Base-by-base conservation (phyloP, 2,888 invertebrate genomes). In the Bruchidius siliquastri region DNA sequence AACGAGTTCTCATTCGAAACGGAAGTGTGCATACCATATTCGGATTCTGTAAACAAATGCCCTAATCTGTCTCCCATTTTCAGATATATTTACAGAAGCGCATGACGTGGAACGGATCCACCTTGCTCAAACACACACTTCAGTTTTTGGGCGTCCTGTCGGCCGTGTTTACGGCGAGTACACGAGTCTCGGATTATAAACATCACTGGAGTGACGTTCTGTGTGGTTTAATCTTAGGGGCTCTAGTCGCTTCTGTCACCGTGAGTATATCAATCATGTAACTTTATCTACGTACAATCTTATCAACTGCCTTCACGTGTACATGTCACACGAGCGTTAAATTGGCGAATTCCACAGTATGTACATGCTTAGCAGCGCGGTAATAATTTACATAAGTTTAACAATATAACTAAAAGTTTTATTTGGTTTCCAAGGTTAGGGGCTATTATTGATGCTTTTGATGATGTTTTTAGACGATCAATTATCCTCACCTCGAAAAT, bases 131-230 rank as follows among this genome's bases (percentile, higher is more conserved):
- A 73, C 96, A 96, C 84, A 90, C 93, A n/a, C 86, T 97, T 72
- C 98, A 99, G 88, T 92, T 94, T 83, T 79, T 92, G 18, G 91
- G 94, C 72, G 88, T 98, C 76, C 89, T 92, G 86, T 88, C 95
- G 85, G 93, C 97, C 32, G 93, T 94, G 91, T 95, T 92, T 86
- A 96, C 96, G 13, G 93, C 94, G n/a, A 90, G 98, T 88, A 94
- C 96, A 0, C 90, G 98, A 66, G 92, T 99, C 67, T 96, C 96
- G 0, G 96, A 99, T 88, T 96, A 98, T 89, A 98, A 98, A 85
- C 98, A 99, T 87, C 98, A 99, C 84, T 98, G 97, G 96, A 97
- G 96, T 82, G 99, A 99, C 87, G 98, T 98, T 0, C 88, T 98
- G 32, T 92, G 92, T 72, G 99, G 99, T 0, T 89, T 92, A 77